Percentiles rank a stretch among this genome's conserved stretches.
These are phyloP conservation scores for Abscondita cerata DNA, from an alignment of 2,888 invertebrate genomes.

Conservation along the genomic window DNA sequence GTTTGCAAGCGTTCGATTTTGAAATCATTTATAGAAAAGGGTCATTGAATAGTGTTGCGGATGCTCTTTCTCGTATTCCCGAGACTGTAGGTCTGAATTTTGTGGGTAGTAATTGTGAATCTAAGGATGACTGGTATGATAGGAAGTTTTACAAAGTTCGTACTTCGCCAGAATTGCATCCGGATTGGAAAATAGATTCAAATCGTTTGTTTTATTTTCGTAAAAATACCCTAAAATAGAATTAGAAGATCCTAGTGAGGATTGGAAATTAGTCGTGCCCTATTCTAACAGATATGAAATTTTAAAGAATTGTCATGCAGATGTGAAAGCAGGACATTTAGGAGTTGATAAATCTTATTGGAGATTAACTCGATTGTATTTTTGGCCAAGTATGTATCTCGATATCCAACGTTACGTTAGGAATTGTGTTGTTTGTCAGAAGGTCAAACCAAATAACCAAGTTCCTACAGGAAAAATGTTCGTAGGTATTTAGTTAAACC, in stretches of 20 bases:
- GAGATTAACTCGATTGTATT: constrained; percentile 31
- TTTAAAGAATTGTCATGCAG: background rate
- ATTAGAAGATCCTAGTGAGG: too few species aligned
- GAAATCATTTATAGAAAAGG: constrained; percentile 49
- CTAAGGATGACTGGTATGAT: too few species aligned
- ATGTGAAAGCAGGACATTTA: background rate
- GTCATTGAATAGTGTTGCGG: constrained; percentile 51
- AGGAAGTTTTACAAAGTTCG: constrained; percentile 17
- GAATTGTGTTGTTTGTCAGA: constrained; percentile 17
- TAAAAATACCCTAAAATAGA: too few species aligned
- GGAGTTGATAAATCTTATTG: constrained; percentile 33
- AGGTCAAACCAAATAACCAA: background rate
- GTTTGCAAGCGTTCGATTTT: too few species aligned
- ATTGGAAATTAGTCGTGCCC: too few species aligned
- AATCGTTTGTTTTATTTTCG: too few species aligned
- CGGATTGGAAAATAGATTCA: background rate
- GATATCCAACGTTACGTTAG: constrained; percentile 16
- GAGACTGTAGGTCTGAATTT: constrained; percentile 26
- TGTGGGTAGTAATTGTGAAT: too few species aligned
- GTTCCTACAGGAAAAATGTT: background rate
- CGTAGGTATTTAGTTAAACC: background rate
- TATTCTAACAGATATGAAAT: background rate
- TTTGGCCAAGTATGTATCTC: constrained; percentile 44
- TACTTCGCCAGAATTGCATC: background rate
- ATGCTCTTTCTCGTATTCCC: constrained; percentile 47